Evolutionary conservation across 2,797 vertebrate species (phyloP).

Genomic region (Synanceia verrucosa): DNA sequence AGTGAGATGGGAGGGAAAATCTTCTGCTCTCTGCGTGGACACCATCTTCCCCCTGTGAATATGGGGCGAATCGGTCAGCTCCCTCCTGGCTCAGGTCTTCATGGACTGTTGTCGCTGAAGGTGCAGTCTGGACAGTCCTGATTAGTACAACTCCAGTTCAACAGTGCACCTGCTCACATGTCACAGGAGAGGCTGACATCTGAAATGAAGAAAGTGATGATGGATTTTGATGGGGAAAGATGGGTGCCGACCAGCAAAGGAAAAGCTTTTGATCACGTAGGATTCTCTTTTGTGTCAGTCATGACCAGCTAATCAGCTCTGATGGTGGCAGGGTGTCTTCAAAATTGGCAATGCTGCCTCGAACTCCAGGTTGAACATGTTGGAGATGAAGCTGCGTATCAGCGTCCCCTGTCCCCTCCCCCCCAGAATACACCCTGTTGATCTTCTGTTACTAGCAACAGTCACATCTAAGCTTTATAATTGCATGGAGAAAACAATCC

Average conservation of each 20-base stretch:
- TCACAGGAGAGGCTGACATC: conserved; percentile 7
- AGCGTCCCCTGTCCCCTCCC: neutral
- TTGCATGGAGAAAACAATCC: conserved; percentile 27
- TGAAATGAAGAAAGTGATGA: conserved; percentile 30
- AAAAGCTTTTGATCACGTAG: conserved; percentile 20
- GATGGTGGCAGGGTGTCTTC: conserved; percentile 12
- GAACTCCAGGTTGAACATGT: neutral
- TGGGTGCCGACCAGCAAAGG: neutral
- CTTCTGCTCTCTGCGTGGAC: conserved; percentile 13
- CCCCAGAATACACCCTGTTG: conserved; percentile 67
- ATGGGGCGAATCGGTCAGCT: neutral
- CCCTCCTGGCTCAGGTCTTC: conserved; percentile 1
- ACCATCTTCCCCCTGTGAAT: conserved; percentile 9
- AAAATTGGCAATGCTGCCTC: neutral
- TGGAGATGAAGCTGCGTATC: neutral
- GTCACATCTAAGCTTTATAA: conserved; percentile 44
- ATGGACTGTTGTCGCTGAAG: conserved; percentile 16
- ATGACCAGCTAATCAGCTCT: conserved; percentile 27
- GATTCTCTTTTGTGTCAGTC: conserved; percentile 34
- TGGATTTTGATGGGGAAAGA: conserved; percentile 21
- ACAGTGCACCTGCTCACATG: conserved; percentile 10
- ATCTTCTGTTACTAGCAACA: conserved; percentile 65
- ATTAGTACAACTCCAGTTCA: conserved; percentile 18
- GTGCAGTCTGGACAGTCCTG: conserved; percentile 14
- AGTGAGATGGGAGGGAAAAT: conserved; percentile 17